These are phyloP conservation scores for Collichthys lucidus DNA, from an alignment of 2,113 vertebrate genomes.

Conservation along the genomic window DNA sequence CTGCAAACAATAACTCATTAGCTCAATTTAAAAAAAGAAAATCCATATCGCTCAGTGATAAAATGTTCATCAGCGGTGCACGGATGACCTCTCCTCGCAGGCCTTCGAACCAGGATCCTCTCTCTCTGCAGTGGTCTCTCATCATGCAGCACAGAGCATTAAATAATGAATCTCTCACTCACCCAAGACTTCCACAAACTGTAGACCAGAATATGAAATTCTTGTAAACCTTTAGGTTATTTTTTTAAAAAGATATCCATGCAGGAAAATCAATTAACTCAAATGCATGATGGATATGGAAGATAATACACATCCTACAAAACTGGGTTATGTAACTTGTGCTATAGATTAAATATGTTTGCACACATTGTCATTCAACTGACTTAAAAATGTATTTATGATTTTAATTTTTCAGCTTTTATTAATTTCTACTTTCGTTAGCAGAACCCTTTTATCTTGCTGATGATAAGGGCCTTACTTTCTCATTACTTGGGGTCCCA, in stretches of 20 bases:
- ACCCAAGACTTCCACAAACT: neutral
- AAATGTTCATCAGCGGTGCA: constrained; percentile 14
- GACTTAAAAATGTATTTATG: neutral
- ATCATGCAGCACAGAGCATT: constrained; percentile 38
- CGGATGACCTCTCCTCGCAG: constrained; percentile 30
- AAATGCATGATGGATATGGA: neutral
- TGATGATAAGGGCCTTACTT: neutral
- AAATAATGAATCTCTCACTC: constrained; percentile 52
- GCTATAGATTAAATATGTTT: neutral
- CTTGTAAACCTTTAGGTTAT: neutral
- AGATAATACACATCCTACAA: neutral
- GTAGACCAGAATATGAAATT: constrained; percentile 27
- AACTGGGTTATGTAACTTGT: neutral
- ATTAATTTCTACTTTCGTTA: neutral
- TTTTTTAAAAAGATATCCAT: neutral
- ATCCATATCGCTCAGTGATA: constrained; percentile 13
- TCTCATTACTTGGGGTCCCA: neutral
- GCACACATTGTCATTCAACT: neutral
- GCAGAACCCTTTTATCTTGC: neutral
- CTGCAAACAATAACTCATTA: constrained; percentile 9
- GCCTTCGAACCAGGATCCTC: constrained; percentile 27
- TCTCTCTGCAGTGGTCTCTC: constrained; percentile 46
- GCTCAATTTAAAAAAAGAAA: neutral
- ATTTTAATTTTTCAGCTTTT: neutral
- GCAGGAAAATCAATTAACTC: constrained; percentile 18